phyloP scores from a whole-genome alignment of 2,888 invertebrate genomes.

The Hemicrepidius hirtus region DNA sequence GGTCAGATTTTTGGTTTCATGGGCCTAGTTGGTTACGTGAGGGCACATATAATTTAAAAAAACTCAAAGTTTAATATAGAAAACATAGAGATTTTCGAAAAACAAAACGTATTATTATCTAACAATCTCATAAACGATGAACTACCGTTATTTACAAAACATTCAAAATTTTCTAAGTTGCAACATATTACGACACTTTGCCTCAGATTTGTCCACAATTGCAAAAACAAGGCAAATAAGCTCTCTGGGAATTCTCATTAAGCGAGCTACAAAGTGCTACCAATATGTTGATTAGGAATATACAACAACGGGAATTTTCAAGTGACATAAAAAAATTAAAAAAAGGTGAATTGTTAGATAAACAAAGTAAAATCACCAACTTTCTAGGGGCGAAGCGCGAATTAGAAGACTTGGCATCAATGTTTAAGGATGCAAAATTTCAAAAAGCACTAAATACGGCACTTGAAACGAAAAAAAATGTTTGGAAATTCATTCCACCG shows the following conservation, averaged over 20 bases:
- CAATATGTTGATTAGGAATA: background rate
- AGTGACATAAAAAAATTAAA: background rate
- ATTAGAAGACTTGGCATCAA: background rate
- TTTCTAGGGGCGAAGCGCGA: too few relatives aligned
- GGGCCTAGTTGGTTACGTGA: background rate
- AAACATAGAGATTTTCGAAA: background rate
- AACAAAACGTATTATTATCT: background rate
- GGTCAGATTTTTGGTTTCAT: background rate
- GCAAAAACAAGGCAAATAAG: background rate
- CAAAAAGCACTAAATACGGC: too few relatives aligned
- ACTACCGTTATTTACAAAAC: background rate
- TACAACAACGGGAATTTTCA: background rate
- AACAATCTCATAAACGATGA: background rate
- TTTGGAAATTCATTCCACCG: constrained; percentile 53
- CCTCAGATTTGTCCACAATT: constrained; percentile 1
- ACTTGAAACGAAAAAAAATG: constrained; percentile 51
- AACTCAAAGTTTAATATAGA: background rate
- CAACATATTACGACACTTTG: background rate
- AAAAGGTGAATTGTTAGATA: background rate
- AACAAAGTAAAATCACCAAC: background rate
- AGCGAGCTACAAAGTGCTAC: background rate
- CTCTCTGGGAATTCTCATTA: background rate
- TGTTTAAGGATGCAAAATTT: background rate
- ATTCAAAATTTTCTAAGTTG: background rate
- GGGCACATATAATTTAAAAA: too few relatives aligned